Evolutionary conservation across 2,888 invertebrate genomes (phyloP).

Genomic region (Athalia rosae): DNA sequence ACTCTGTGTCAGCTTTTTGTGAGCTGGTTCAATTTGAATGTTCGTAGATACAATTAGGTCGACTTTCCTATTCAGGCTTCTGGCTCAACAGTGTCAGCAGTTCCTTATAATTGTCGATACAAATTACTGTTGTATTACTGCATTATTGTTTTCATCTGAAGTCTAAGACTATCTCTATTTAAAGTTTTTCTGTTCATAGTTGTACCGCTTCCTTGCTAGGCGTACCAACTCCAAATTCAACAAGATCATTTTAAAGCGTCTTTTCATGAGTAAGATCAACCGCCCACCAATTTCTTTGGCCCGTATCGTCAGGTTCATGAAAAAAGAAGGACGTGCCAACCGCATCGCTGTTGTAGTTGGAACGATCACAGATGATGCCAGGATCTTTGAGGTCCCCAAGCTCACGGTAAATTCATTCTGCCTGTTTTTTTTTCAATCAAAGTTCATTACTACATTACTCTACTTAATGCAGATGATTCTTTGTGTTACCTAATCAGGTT

Average conservation of each 20-base stretch:
- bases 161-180: neutral
- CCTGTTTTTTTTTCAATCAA: slow-evolving; percentile 39
- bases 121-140: slow-evolving; percentile 46
- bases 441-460: slow-evolving; percentile 36
- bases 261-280: slow-evolving; percentile 98
- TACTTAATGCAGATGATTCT: slow-evolving; percentile 59
- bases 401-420: slow-evolving; percentile 78
- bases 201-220: slow-evolving; percentile 97
- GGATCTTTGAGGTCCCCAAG: slow-evolving; percentile 94
- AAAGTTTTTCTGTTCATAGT: slow-evolving; percentile 75
- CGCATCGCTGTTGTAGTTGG: slow-evolving; percentile 96
- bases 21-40: slow-evolving; percentile 69
- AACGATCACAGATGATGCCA: slow-evolving; percentile 94
- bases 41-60: slow-evolving; percentile 66
- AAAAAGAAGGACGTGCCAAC: slow-evolving; percentile 89
- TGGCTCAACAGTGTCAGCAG: slow-evolving; percentile 50
- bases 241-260: slow-evolving; percentile 91
- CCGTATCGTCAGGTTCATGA: slow-evolving; percentile 90
- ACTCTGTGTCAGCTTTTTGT: slow-evolving; percentile 67
- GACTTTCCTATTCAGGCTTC: slow-evolving; percentile 68
- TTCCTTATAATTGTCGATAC: slow-evolving; percentile 65
- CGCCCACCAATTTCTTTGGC: slow-evolving; percentile 95
- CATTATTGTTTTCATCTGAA: slow-evolving; percentile 6
- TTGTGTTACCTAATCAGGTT: slow-evolving; percentile 73
- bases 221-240: slow-evolving; percentile 98